Evolutionary conservation across 2,888 invertebrate genomes (phyloP).

Genomic region (Chelonus formosanus): DNA sequence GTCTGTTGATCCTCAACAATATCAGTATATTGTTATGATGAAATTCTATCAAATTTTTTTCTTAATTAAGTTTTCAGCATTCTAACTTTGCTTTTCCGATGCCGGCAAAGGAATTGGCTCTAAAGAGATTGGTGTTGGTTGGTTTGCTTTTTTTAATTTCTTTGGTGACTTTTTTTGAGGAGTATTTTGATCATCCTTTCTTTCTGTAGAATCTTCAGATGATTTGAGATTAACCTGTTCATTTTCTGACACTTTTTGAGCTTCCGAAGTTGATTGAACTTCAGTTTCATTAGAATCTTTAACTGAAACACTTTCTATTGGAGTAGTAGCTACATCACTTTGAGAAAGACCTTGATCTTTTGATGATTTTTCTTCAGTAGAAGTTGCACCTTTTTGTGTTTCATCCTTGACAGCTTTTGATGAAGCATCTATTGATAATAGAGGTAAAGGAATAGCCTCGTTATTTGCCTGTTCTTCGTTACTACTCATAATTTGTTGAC

Average conservation of each 20-base stretch:
- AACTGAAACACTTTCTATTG: conserved; percentile 5
- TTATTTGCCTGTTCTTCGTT: conserved; percentile 29
- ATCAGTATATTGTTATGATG: too few species aligned
- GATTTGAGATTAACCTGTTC: too few species aligned
- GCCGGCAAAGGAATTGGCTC: conserved; percentile 59
- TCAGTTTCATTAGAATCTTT: conserved; percentile 33
- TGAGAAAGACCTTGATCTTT: not conserved
- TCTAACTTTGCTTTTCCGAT: conserved; percentile 44
- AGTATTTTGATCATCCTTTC: conserved; percentile 40
- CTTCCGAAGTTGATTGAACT: conserved; percentile 19
- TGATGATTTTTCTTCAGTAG: not conserved
- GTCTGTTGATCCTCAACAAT: not conserved
- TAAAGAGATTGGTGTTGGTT: conserved; percentile 53
- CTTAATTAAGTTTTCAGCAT: conserved; percentile 31
- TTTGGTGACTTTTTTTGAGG: conserved; percentile 47
- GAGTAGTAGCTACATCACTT: not conserved
- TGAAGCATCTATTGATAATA: not conserved
- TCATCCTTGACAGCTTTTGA: not conserved
- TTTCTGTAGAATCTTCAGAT: conserved; percentile 25
- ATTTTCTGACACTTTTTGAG: too few species aligned
- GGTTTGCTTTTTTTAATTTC: conserved; percentile 54
- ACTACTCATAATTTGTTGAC: too few species aligned
- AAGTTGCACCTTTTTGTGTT: conserved; percentile 6
- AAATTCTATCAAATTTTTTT: not conserved
- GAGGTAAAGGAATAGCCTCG: conserved; percentile 35